Percentiles rank a stretch among this genome's conserved stretches.
phyloP scores from a whole-genome alignment of 2,113 vertebrate species.

The Sturnus vulgaris region DNA sequence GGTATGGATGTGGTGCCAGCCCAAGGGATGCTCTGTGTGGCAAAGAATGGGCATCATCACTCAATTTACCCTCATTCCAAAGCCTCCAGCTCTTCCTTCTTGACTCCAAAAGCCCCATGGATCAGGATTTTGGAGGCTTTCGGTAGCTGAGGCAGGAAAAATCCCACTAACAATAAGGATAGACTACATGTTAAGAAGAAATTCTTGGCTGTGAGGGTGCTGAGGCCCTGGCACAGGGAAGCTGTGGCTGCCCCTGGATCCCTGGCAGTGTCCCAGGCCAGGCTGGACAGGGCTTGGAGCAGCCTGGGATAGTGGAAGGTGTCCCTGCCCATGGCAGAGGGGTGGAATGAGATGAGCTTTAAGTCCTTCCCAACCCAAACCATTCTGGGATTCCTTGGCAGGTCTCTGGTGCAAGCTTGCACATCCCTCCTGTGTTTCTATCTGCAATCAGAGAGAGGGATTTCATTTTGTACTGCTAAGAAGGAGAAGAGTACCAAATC shows the following conservation, averaged over 20 bases:
- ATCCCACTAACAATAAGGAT: background rate
- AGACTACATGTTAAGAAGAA: background rate
- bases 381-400: background rate
- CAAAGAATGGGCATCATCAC: background rate
- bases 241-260: background rate
- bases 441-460: background rate
- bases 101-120: background rate
- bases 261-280: background rate
- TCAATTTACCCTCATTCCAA: background rate
- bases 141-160: background rate
- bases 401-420: background rate
- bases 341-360: background rate
- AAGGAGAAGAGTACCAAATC: background rate
- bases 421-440: background rate
- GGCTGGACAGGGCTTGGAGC: accelerated
- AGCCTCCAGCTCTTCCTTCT: background rate
- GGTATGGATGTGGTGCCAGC: background rate
- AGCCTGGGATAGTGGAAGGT: accelerated
- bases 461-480: background rate
- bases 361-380: background rate
- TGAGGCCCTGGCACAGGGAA: background rate
- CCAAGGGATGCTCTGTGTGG: background rate
- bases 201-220: background rate
- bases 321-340: background rate
- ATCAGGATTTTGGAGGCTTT: background rate